These are phyloP conservation scores for Elanus axillaris DNA, from an alignment of 2,113 vertebrate genomes.

Conservation along the genomic window DNA sequence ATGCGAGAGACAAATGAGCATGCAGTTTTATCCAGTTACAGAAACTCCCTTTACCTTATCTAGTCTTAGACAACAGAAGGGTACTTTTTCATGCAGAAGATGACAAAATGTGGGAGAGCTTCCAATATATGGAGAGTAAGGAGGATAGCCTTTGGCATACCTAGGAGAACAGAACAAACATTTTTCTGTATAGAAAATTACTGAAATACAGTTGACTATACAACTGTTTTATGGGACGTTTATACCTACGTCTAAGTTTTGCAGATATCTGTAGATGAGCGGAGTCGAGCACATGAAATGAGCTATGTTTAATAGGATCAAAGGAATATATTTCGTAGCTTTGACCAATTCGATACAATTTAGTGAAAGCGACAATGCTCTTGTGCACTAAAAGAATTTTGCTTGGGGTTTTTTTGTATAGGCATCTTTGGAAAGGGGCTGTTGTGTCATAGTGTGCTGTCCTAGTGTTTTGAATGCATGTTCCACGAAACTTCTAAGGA, in stretches of 20 bases:
- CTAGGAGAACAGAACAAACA: conserved; percentile 63
- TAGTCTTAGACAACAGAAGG: conserved; percentile 91
- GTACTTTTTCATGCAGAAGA: conserved; percentile 91
- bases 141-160: conserved; percentile 94
- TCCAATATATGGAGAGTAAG: conserved; percentile 95
- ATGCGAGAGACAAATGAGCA: neutral
- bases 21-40: neutral
- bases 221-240: neutral
- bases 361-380: neutral
- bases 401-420: neutral
- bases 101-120: conserved; percentile 97
- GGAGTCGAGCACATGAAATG: neutral
- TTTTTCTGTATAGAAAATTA: neutral
- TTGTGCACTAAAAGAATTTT: neutral
- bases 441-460: neutral
- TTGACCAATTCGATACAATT: neutral
- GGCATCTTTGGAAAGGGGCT: neutral
- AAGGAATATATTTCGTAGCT: neutral
- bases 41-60: conserved; percentile 80
- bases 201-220: neutral
- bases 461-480: neutral
- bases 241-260: neutral
- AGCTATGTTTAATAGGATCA: neutral
- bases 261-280: neutral
- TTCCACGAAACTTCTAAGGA: neutral